Conservation (phyloP, 2,888 invertebrate species). For the Thereva nobilitata region DNA sequence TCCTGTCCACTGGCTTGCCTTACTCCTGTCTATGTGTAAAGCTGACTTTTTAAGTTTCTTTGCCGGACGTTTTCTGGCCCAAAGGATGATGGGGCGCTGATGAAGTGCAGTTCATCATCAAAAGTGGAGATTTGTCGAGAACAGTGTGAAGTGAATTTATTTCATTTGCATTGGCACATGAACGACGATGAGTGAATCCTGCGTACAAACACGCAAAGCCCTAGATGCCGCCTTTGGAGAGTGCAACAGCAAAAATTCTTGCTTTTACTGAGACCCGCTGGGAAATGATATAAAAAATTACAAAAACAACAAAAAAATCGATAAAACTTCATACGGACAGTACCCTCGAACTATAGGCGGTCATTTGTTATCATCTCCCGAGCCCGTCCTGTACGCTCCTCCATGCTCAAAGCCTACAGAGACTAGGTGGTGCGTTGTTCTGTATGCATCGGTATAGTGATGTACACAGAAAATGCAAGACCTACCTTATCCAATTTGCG, state of each 20-base stretch:
- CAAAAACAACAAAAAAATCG: constrained; percentile 39
- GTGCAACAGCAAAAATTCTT: constrained; percentile 31
- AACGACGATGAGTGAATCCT: constrained; percentile 29
- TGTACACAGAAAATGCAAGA: constrained; percentile 31
- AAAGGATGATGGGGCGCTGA: constrained; percentile 19
- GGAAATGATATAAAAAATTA: constrained; percentile 32
- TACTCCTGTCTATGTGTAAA: constrained; percentile 3
- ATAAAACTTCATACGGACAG: constrained; percentile 41
- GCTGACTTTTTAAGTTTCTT: constrained; percentile 22
- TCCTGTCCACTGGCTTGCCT: constrained; percentile 5
- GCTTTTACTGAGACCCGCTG: constrained; percentile 14
- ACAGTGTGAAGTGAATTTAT: constrained; percentile 37
- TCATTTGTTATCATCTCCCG: no score
- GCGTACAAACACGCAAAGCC: background rate
- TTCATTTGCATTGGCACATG: constrained; percentile 41
- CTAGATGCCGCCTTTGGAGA: constrained; percentile 3
- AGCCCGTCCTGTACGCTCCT: constrained; percentile 5
- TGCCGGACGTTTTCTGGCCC: background rate
- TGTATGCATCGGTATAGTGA: constrained; percentile 29
- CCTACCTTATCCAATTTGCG: constrained; percentile 42
- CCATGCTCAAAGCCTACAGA: constrained; percentile 12
- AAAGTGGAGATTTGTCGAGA: constrained; percentile 35
- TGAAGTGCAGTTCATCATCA: constrained; percentile 34
- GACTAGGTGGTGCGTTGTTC: constrained; percentile 12
- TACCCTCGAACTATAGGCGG: constrained; percentile 37